Evolutionary conservation across 2,113 vertebrate genomes (phyloP).

Genomic region (Sebastes schlegelii): DNA sequence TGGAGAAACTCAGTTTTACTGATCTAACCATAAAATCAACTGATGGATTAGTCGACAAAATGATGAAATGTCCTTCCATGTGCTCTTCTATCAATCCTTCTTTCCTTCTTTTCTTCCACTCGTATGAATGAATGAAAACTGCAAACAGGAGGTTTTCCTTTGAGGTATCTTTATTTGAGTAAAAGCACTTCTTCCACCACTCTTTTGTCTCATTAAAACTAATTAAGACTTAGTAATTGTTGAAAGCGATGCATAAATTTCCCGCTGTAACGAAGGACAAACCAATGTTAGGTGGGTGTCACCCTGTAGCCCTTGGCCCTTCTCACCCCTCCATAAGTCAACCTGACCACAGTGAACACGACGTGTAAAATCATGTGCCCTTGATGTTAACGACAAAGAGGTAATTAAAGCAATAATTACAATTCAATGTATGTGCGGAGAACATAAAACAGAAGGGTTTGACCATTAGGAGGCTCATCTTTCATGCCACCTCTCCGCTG

Average conservation of each 20-base stretch:
- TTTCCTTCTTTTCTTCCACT: neutral
- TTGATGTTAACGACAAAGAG: conserved; percentile 68
- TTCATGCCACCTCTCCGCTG: conserved; percentile 54
- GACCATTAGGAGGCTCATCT: conserved; percentile 70
- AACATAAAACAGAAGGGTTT: conserved; percentile 74
- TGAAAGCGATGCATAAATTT: conserved; percentile 12
- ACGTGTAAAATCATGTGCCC: conserved; percentile 71
- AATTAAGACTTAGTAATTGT: conserved; percentile 30
- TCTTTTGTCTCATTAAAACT: conserved; percentile 28
- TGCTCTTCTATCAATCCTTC: neutral
- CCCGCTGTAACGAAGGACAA: conserved; percentile 13
- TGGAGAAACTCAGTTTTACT: too few species aligned
- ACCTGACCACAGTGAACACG: conserved; percentile 46
- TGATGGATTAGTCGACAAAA: too few species aligned
- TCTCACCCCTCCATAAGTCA: conserved; percentile 35
- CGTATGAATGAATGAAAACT: neutral
- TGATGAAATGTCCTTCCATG: neutral
- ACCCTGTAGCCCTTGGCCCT: conserved; percentile 43
- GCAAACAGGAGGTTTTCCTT: neutral
- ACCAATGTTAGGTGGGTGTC: conserved; percentile 20
- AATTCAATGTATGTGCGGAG: conserved; percentile 67
- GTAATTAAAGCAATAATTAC: conserved; percentile 79
- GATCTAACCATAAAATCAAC: too few species aligned
- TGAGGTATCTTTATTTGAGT: neutral
- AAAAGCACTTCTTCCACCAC: neutral